Conservation (phyloP, 2,888 invertebrate species). For the Bellardia bayeri region DNA sequence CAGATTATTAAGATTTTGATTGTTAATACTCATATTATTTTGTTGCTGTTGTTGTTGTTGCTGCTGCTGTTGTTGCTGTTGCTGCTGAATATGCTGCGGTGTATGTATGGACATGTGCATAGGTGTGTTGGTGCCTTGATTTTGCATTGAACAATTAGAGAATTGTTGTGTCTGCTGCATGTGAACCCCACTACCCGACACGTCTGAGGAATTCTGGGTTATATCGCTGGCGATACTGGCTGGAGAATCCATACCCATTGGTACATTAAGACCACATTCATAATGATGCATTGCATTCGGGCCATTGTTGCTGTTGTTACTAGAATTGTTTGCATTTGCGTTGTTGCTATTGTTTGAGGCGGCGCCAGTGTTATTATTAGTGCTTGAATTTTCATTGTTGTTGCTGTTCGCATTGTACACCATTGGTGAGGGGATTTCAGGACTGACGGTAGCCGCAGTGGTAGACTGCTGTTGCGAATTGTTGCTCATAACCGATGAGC, state of each 20-base stretch:
- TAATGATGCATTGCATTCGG: constrained; percentile 86
- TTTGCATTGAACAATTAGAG: constrained; percentile 89
- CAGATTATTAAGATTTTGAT: constrained; percentile 83
- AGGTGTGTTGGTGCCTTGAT: constrained; percentile 85
- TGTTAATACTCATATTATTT: constrained; percentile 77
- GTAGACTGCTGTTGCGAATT: constrained; percentile 69
- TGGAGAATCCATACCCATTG: constrained; percentile 94
- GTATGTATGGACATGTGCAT: constrained; percentile 86
- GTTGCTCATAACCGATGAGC: constrained; percentile 76
- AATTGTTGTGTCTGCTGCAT: constrained; percentile 84
- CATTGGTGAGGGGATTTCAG: constrained; percentile 66
- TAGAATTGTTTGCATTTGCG: not conserved
- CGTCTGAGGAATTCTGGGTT: constrained; percentile 89
- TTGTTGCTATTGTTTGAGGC: constrained; percentile 19
- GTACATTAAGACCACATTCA: constrained; percentile 93
- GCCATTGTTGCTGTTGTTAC: not conserved
- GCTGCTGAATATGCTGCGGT: constrained; percentile 86
- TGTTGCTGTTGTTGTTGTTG: constrained; percentile 77
- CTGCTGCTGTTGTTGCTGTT: constrained; percentile 76
- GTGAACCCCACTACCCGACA: constrained; percentile 86
- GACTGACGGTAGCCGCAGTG: constrained; percentile 48
- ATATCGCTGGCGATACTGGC: constrained; percentile 94
- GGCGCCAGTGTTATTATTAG: constrained; percentile 30
- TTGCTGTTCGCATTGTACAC: constrained; percentile 67
- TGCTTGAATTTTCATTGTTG: constrained; percentile 67